Conservation (phyloP, 2,888 invertebrate genomes). For the Miltochrista miniata region DNA sequence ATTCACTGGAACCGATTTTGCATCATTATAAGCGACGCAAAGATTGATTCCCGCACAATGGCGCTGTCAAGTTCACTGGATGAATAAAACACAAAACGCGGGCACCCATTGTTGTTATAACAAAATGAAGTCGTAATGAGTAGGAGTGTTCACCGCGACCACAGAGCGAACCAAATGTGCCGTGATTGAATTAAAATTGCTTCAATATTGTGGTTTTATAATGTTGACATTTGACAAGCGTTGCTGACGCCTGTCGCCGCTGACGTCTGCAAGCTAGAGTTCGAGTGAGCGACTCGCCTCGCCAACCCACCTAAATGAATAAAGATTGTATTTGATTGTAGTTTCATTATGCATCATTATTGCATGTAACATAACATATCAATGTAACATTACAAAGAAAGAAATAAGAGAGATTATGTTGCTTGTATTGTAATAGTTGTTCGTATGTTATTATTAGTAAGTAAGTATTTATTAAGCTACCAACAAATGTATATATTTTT, state of each 20-base stretch:
- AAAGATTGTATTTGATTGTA: slow-evolving; percentile 24
- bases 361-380: slow-evolving; percentile 14
- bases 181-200: slow-evolving; percentile 78
- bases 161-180: slow-evolving; percentile 60
- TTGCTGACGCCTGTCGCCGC: slow-evolving; percentile 67
- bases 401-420: slow-evolving; percentile 3
- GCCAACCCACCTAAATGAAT: slow-evolving; percentile 26
- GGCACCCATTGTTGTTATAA: slow-evolving; percentile 74
- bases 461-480: no score
- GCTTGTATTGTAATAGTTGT: background rate
- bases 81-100: slow-evolving; percentile 61
- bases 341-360: slow-evolving; percentile 28
- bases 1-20: slow-evolving; percentile 73
- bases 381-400: slow-evolving; percentile 14
- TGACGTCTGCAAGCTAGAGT: slow-evolving; percentile 30
- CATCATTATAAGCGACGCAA: slow-evolving; percentile 71
- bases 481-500: no score
- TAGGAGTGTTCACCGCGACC: slow-evolving; percentile 46
- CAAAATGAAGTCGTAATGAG: slow-evolving; percentile 82
- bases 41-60: slow-evolving; percentile 78
- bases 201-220: slow-evolving; percentile 72
- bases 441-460: no score
- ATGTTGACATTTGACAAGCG: slow-evolving; percentile 77
- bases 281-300: slow-evolving; percentile 10
- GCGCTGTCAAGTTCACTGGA: slow-evolving; percentile 65